Percentiles rank a stretch among this genome's conserved stretches.
Conservation (phyloP, 2,113 vertebrate genomes). For the Rana temporaria region DNA sequence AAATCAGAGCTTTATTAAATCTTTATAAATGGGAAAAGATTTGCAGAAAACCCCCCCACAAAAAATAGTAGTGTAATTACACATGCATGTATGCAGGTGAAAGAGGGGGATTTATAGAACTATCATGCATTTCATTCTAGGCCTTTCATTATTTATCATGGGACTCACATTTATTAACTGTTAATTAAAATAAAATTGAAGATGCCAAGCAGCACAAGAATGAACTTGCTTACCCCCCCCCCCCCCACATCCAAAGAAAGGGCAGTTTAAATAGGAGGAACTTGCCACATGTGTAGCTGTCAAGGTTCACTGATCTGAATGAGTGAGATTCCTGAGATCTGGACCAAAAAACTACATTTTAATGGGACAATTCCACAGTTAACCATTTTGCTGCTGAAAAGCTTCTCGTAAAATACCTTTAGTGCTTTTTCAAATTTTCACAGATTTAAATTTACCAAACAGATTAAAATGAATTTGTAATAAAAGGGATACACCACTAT, state of each 20-base stretch:
- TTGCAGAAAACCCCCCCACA: not conserved
- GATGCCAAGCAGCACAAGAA: slow-evolving; percentile 19
- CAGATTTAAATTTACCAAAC: too few relatives aligned
- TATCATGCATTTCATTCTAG: slow-evolving; percentile 17
- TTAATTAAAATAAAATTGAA: slow-evolving; percentile 36
- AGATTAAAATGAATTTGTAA: too few relatives aligned
- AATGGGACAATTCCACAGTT: slow-evolving; percentile 24
- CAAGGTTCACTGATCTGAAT: slow-evolving; percentile 52
- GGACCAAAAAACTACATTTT: slow-evolving; percentile 48
- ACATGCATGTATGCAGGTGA: slow-evolving; percentile 10
- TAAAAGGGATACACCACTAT: too few relatives aligned
- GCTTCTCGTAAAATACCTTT: not conserved
- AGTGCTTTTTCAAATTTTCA: too few relatives aligned
- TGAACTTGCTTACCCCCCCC: not conserved
- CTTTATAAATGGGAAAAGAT: too few relatives aligned
- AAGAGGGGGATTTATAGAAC: slow-evolving; percentile 14
- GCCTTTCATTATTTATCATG: slow-evolving; percentile 19
- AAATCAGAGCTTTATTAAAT: too few relatives aligned
- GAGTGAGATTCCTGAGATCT: slow-evolving; percentile 51
- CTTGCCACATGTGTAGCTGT: slow-evolving; percentile 52
- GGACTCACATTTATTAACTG: slow-evolving; percentile 17
- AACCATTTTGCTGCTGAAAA: not conserved
- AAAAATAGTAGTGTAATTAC: slow-evolving; percentile 12
- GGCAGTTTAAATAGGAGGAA: slow-evolving; percentile 27
- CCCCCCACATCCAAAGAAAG: not conserved